Base-by-base conservation (phyloP, 2,113 vertebrate species). In the Stegastes partitus region DNA sequence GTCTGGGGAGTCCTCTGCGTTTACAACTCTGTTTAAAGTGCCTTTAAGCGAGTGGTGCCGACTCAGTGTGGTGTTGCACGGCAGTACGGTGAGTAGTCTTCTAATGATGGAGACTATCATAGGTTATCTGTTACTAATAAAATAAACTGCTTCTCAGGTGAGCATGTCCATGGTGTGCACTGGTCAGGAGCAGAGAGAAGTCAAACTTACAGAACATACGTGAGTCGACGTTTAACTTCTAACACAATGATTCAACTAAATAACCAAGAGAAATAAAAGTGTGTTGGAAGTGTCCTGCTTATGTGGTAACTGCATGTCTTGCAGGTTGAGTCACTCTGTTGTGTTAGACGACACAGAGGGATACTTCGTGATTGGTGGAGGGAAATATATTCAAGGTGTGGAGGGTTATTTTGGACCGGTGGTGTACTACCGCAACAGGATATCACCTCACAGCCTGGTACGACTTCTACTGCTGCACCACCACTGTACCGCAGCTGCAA, bases 301-400 rank as follows among this genome's bases (percentile, higher is more conserved):
- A 47, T 42, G 10, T 74, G n/a, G 56, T 37, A 15, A 23, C 11
- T 18, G 0, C 11, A 19, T 51, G 15, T 86, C 64, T 59, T 28
- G 14, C 85, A 95, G 95, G 63, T 90, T 93, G 42, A 21, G 14
- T 0, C 58, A 88, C 2, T 0, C 26, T 1, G 3, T 91, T 8
- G 18, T 59, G 22, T 11, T 96, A 71, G 93, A 94, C 77, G 95
- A 96, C 89, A 94, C 94, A 0, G 87, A 92, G 0, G 95, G 95
- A 14, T 93, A 91, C 68, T 95, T 95, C 90, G 91, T 93, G 61
- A 82, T 95, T 49, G 94, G 94, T 66, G 95, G 95, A 74, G 93
- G 94, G 22, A 87, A 90, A 65, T 95, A 82, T 31, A 39, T 90
- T 7, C 44, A 0, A 31, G 93, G 94, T 12, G 69, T 94, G 16